phyloP scores from a whole-genome alignment of 2,888 invertebrate species.

The Drosophila yooni region DNA sequence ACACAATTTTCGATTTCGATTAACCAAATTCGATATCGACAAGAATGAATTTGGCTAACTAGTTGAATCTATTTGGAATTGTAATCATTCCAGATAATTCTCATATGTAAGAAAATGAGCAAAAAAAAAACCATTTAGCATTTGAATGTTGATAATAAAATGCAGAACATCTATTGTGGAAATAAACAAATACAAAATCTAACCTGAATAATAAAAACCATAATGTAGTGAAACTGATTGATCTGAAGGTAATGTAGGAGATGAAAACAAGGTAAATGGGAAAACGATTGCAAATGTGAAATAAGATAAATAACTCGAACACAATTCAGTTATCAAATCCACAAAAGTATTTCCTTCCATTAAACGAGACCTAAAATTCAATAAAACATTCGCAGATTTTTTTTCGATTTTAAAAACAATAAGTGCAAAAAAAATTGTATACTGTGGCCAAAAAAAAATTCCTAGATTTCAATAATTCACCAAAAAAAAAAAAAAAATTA shows the following conservation, averaged over 20 bases:
- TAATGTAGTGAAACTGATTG: not conserved
- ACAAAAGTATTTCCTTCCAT: not conserved
- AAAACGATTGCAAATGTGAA: conserved; percentile 4
- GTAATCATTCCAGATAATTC: not conserved
- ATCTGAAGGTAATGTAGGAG: not conserved
- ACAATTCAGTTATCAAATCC: not conserved
- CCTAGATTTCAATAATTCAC: not conserved
- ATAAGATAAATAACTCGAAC: not conserved
- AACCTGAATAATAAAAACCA: not conserved
- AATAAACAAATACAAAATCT: not conserved
- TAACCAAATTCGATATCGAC: conserved; percentile 1
- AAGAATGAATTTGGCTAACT: conserved; percentile 7
- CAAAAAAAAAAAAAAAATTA: no score
- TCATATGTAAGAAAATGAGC: not conserved
- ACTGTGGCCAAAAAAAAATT: no score
- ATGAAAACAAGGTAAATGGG: not conserved
- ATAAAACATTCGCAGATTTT: no score
- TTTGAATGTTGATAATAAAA: not conserved
- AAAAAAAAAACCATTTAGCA: not conserved
- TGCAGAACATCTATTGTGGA: not conserved
- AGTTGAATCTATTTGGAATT: conserved; percentile 3
- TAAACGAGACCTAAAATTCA: not conserved
- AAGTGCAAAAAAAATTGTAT: not conserved
- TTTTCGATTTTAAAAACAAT: not conserved
- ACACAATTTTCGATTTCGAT: conserved; percentile 38